Evolutionary conservation across 1,140 invertebrate species (phyloP).

Genomic region (Temnothorax nylanderi): DNA sequence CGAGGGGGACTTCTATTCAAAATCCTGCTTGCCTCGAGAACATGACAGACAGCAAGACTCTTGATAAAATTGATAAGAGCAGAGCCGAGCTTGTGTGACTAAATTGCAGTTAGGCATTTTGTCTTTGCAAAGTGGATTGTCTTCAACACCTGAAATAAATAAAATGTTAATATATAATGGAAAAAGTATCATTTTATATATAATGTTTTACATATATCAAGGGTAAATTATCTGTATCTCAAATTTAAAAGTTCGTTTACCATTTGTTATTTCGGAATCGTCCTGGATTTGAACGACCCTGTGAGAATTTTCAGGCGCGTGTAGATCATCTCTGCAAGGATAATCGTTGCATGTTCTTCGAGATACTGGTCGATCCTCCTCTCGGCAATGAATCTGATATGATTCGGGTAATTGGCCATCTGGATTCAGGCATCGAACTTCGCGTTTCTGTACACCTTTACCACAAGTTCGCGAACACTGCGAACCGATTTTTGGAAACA

Average conservation of each 20-base stretch:
- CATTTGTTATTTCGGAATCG: conserved; percentile 76
- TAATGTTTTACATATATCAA: background rate
- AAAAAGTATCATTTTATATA: background rate
- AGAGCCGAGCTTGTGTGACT: conserved; percentile 92
- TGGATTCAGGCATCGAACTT: conserved; percentile 87
- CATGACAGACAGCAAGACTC: conserved; percentile 92
- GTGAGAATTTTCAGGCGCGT: conserved; percentile 65
- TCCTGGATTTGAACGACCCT: conserved; percentile 74
- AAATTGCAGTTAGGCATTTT: conserved; percentile 90
- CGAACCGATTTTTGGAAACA: conserved; percentile 21
- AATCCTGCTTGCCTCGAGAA: conserved; percentile 78
- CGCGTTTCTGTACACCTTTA: conserved; percentile 87
- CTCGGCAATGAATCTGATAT: conserved; percentile 85
- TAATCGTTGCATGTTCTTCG: conserved; percentile 88
- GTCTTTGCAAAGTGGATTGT: conserved; percentile 88
- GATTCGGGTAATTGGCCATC: conserved; percentile 81
- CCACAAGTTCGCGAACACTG: conserved; percentile 87
- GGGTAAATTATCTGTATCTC: background rate
- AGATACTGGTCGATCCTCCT: conserved; percentile 86
- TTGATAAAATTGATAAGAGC: conserved; percentile 92
- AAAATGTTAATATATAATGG: background rate
- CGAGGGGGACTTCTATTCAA: conserved; percentile 51
- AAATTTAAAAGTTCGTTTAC: conserved; percentile 46
- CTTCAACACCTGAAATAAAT: conserved; percentile 71
- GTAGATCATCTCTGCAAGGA: conserved; percentile 83